These are phyloP conservation scores for Protosalanx chinensis DNA, from an alignment of 2,797 vertebrate genomes.

Conservation along the genomic window DNA sequence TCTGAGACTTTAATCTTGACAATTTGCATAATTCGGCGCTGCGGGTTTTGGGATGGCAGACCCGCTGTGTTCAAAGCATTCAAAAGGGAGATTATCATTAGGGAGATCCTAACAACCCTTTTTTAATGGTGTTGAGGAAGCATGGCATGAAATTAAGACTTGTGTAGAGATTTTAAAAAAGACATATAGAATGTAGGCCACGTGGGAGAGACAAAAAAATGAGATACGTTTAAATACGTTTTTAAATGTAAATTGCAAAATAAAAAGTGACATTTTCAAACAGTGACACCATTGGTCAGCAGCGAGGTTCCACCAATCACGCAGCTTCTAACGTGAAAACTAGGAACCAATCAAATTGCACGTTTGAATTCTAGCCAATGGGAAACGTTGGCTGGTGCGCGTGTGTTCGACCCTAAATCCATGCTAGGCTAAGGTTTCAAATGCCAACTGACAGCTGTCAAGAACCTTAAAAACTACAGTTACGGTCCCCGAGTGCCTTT, in stretches of 20 bases:
- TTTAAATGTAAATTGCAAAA: no score
- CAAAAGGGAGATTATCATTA: conserved; percentile 65
- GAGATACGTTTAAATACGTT: no score
- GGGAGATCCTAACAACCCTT: conserved; percentile 40
- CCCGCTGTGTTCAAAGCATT: conserved; percentile 56
- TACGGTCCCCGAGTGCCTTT: conserved; percentile 30
- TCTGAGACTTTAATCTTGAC: conserved; percentile 60
- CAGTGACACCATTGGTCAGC: no score
- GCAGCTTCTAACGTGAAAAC: not conserved
- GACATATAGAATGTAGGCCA: conserved; percentile 43
- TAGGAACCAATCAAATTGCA: conserved; percentile 1
- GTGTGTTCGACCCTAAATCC: conserved; percentile 1
- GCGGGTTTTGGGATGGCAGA: conserved; percentile 53
- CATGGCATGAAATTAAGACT: conserved; percentile 46
- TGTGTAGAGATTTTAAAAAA: conserved; percentile 11
- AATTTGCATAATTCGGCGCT: conserved; percentile 66
- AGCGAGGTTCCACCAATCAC: not conserved
- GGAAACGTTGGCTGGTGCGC: not conserved
- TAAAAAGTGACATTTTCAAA: not conserved
- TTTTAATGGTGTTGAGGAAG: conserved; percentile 49
- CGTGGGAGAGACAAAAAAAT: no score
- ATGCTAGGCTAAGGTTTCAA: not conserved
- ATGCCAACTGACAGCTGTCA: conserved; percentile 46
- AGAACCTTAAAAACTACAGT: conserved; percentile 16
- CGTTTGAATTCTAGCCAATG: not conserved